A percentile compares a stretch with the other conserved stretches of the same genome.
These are phyloP conservation scores for Apteryx mantelli DNA, from an alignment of 2,113 vertebrate genomes.

Conservation along the genomic window DNA sequence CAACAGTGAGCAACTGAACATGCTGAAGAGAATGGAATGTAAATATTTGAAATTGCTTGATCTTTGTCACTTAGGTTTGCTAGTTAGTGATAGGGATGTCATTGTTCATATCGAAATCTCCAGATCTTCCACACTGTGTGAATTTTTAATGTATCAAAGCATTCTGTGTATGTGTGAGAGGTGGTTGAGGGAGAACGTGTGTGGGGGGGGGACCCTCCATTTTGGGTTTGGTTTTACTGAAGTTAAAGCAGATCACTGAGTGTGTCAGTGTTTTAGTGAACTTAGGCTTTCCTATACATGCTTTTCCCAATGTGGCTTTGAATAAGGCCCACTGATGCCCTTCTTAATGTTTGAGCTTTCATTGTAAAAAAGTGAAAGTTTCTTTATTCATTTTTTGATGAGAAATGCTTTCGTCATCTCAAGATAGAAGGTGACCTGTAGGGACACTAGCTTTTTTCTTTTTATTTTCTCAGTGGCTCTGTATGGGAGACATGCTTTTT, in stretches of 20 bases:
- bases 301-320: background rate
- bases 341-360: background rate
- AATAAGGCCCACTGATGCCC: background rate
- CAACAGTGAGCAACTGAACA: background rate
- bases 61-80: no score
- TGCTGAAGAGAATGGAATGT: background rate
- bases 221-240: no score
- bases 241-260: background rate
- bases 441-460: background rate
- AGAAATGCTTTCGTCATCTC: background rate
- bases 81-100: no score
- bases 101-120: no score
- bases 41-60: background rate
- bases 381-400: background rate
- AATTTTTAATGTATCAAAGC: no score
- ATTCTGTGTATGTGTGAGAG: no score
- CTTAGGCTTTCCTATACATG: background rate
- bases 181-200: no score
- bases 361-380: background rate
- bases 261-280: background rate
- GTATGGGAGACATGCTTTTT: background rate
- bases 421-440: background rate
- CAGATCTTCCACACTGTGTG: no score
- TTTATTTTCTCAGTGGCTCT: background rate
- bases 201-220: no score